phyloP scores from a whole-genome alignment of 2,888 invertebrate genomes.

The Chorisops tibialis region DNA sequence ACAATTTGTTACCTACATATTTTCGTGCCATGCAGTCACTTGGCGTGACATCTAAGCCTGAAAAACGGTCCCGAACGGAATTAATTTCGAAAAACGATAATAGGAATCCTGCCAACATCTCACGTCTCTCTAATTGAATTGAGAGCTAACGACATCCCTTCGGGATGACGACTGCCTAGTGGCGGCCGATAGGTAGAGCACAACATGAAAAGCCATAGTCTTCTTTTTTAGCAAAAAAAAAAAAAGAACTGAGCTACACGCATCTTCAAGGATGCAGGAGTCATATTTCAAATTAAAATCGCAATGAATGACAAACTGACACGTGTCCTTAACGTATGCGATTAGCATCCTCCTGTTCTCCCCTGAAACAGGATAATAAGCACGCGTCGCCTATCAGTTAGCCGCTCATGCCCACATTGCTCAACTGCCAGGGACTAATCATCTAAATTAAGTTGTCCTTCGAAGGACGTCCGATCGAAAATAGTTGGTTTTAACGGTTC shows the following conservation, averaged over 20 bases:
- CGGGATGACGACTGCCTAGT: too few species aligned
- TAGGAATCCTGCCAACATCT: slow-evolving; percentile 24
- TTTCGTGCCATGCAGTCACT: neutral
- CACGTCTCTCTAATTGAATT: neutral
- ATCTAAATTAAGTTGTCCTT: slow-evolving; percentile 30
- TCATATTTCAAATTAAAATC: slow-evolving; percentile 34
- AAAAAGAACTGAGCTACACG: neutral
- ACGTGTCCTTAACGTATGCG: slow-evolving; percentile 27
- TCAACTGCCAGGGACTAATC: slow-evolving; percentile 25
- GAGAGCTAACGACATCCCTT: too few species aligned
- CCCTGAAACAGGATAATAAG: slow-evolving; percentile 27
- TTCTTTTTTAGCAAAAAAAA: neutral
- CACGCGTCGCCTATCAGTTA: slow-evolving; percentile 29
- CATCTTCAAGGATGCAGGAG: slow-evolving; percentile 5
- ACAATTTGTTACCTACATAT: neutral
- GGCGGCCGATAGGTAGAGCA: too few species aligned
- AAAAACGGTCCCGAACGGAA: neutral
- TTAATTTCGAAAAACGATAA: slow-evolving; percentile 23
- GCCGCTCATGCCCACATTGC: slow-evolving; percentile 1
- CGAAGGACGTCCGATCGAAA: neutral
- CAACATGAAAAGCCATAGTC: neutral
- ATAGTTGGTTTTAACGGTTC: neutral
- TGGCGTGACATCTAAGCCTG: neutral
- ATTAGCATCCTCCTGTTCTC: slow-evolving; percentile 20
- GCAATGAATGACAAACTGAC: slow-evolving; percentile 32